Evolutionary conservation across 2,797 vertebrate genomes (phyloP).

Genomic region (Adelosebastes latens): DNA sequence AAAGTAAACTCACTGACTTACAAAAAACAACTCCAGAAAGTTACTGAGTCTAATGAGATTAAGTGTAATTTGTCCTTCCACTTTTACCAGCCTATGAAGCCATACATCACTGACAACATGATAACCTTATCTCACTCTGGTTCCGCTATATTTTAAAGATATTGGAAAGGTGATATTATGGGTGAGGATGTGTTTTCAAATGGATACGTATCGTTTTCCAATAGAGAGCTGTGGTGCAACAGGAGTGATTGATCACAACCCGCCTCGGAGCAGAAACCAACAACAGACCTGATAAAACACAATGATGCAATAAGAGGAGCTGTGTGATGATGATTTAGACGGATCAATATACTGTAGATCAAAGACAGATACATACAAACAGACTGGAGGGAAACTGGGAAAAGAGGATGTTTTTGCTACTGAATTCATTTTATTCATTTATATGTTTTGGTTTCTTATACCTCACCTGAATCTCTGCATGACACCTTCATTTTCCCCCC

Average conservation of each 20-base stretch:
- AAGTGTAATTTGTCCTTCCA: slow-evolving; percentile 18
- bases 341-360: neutral
- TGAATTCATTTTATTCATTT: neutral
- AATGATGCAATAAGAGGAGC: neutral
- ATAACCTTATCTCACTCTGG: slow-evolving; percentile 10
- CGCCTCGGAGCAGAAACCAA: neutral
- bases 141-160: neutral
- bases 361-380: neutral
- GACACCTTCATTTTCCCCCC: neutral
- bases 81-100: slow-evolving; percentile 7
- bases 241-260: slow-evolving; percentile 23
- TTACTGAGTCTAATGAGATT: neutral
- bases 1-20: neutral
- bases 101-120: slow-evolving; percentile 25
- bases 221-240: neutral
- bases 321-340: neutral
- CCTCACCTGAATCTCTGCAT: neutral
- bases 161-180: slow-evolving; percentile 8
- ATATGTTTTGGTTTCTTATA: neutral
- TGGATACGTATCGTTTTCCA: slow-evolving; percentile 29
- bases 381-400: neutral
- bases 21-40: neutral
- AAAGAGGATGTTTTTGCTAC: neutral
- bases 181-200: slow-evolving; percentile 19
- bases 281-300: neutral